Evolutionary conservation across 2,888 invertebrate species (phyloP).

Genomic region (Lottia gigantea): DNA sequence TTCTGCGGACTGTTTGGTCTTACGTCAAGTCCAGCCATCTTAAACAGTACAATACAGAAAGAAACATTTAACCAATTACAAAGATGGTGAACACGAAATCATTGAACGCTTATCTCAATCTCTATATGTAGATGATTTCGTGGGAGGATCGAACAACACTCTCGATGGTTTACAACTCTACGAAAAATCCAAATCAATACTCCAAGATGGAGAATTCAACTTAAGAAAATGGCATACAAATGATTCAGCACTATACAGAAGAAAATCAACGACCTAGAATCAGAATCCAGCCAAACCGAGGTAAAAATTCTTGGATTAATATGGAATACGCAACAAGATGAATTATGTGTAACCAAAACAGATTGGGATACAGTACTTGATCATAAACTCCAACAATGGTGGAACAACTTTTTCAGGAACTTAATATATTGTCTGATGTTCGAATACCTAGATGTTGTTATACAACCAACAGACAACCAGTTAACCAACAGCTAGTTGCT

Average conservation of each 20-base stretch:
- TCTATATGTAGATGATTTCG: constrained; percentile 13
- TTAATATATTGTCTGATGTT: not conserved
- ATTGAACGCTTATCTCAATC: not conserved
- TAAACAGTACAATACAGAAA: not conserved
- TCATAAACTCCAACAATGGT: not conserved
- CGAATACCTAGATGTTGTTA: not conserved
- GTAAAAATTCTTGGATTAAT: not conserved
- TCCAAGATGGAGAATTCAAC: no score
- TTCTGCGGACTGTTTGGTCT: constrained; percentile 4
- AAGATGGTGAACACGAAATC: not conserved
- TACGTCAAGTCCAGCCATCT: constrained; percentile 9
- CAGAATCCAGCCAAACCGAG: no score
- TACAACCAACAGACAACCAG: not conserved
- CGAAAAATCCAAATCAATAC: no score
- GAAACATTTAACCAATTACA: not conserved
- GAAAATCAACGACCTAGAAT: no score
- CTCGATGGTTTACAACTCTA: no score
- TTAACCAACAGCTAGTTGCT: no score
- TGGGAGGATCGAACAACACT: not conserved
- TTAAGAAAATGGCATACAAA: no score
- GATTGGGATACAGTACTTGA: not conserved
- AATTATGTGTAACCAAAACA: not conserved
- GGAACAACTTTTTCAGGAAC: not conserved
- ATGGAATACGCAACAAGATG: not conserved
- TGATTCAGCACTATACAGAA: no score